A percentile compares a stretch with the other conserved stretches of the same genome.
phyloP scores from a whole-genome alignment of 2,888 invertebrate species.

The Harpalus rubripes region DNA sequence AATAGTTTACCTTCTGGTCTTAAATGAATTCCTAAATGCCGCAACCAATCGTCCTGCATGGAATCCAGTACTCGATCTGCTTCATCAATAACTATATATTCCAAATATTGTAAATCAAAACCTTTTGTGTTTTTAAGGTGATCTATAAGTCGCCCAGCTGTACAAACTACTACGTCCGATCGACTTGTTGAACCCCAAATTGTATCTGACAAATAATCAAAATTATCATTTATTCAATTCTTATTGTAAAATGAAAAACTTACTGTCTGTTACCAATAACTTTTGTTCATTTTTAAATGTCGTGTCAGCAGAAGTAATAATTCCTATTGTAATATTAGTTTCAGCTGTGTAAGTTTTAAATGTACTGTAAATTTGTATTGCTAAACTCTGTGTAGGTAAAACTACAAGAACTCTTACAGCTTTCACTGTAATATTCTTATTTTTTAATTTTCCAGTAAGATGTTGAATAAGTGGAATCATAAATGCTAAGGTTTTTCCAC shows the following conservation, averaged over 20 bases:
- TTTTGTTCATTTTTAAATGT: conserved; percentile 85
- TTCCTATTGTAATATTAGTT: conserved; percentile 85
- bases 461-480: conserved; percentile 94
- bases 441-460: conserved; percentile 68
- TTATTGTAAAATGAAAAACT: conserved; percentile 68
- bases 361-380: conserved; percentile 92
- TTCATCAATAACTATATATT: conserved; percentile 96
- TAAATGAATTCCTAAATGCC: conserved; percentile 87
- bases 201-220: conserved; percentile 78
- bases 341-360: conserved; percentile 85
- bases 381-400: conserved; percentile 95
- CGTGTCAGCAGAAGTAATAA: conserved; percentile 86
- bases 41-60: conserved; percentile 94
- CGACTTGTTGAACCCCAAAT: conserved; percentile 81
- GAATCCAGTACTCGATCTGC: conserved; percentile 97
- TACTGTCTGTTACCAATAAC: conserved; percentile 80
- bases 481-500: conserved; percentile 97
- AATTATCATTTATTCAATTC: conserved; percentile 11
- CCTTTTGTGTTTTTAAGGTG: conserved; percentile 92
- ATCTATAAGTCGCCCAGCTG: conserved; percentile 95
- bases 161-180: conserved; percentile 93
- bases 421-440: conserved; percentile 71
- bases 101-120: conserved; percentile 85
- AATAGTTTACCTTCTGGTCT: conserved; percentile 72
- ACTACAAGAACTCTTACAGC: conserved; percentile 90